Evolutionary conservation across 2,888 invertebrate genomes (phyloP), one percentile per base, ranked within the genome.

Genomic region (Galerucella calmariensis): DNA sequence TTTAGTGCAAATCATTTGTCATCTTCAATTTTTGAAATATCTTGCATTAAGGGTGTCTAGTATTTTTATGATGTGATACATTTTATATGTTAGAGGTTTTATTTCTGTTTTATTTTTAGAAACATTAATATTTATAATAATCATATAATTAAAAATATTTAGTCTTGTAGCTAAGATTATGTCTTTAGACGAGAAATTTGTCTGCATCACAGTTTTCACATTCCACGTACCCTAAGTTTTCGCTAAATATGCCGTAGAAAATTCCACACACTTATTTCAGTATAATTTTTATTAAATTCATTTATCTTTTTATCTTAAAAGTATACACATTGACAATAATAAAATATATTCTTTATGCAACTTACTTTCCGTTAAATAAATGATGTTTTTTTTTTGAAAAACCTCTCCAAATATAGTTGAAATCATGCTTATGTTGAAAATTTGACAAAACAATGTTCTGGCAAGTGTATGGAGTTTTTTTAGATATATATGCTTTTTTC

Each of bases 31-130:
- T 76, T 74, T 67, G 67, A 66, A 69, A 78, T 72, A 73, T 74
- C 76, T 72, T 62, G 77, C 76, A 79, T 77, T 70, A 77, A 80
- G 78, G 81, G 78, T 82, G 79, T 82, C 79, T 82, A 81, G 81
- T 82, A 81, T 82, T 81, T 69, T 76, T 82, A 77, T 78, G 77
- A 81, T 82, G 82, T 82, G 81, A 82, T 82, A 80, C 81, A 69
- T 79, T 80, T 80, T 81, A 71, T 75, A 75, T 74, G 77, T 75
- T 77, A 80, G 78, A 78, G 74, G 73, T 74, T 73, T 75, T 73
- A 78, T 77, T 78, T 77, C 73, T 79, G 74, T 78, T 77, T 77
- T 66, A 66, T 67, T 72, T 65, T 62, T 65, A 70, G 73, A 72
- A 72, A 74, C 67, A 70, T 66, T 56, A 67, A 74, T 72, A 73